Base-by-base conservation (phyloP, 2,797 vertebrate genomes). In the Phaenicophaeus curvirostris region DNA sequence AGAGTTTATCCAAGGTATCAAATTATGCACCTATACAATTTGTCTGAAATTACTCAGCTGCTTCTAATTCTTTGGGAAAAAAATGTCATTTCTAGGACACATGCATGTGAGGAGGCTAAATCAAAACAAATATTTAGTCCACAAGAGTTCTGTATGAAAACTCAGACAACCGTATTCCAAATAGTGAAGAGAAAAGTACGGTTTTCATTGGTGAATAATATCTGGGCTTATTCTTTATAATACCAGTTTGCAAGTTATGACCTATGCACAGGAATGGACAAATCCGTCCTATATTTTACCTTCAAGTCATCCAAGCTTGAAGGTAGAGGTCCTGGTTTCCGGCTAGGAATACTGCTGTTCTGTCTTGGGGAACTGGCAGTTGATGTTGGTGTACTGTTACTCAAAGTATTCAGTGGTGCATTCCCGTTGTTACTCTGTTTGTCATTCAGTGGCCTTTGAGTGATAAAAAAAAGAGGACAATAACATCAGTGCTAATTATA, bases 261-360 rank as follows among this genome's bases (percentile, higher is more conserved):
- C 44, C 54, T 62, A 68, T 18, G 24, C 53, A 67, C 9, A 54
- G 11, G 7, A 59, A 51, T 7, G 25, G 74, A 59, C 15, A 82
- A 74, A 71, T 59, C 39, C 31, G 35, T 58, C 39, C 58, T 23
- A 27, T 50, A 28, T 77, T 73, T 97, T 97, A 99, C 99, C 99
- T 99, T 99, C 98, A 99, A 98, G 89, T 99, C 99, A 27, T 99
- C 99, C 97, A 99, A 85, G 94, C 98, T 99, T 33, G 98, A 93
- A 33, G 99, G 99, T 23, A 99, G 98, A 14, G 98, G 98, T 72
- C 98, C 98, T 3, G 96, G 98, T 87, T 98, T 99, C 93, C 97
- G 97, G 93, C 73, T 97, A 4, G 96, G 94, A 63, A 79, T 65
- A 81, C 83, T 90, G 53, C 94, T 96, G 28, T 94, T 98, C 87